Conservation (phyloP, 2,797 vertebrate genomes). For the Enteromius thamalakanensis region DNA sequence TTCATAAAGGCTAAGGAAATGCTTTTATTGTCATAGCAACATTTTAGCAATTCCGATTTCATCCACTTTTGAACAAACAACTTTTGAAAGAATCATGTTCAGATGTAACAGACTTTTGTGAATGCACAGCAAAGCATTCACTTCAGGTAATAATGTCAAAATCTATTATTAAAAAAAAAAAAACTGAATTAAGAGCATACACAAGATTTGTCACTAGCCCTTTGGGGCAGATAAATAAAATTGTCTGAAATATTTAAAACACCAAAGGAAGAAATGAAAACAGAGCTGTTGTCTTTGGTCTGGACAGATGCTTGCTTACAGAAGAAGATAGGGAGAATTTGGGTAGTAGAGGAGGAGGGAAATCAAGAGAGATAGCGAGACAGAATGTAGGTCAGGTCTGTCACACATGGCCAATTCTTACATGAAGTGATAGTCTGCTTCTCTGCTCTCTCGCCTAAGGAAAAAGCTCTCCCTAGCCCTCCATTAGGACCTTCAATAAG, state of each 20-base stretch:
- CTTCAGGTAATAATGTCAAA: background rate
- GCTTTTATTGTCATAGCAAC: background rate
- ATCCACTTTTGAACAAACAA: background rate
- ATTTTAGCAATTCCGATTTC: background rate
- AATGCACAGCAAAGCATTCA: background rate
- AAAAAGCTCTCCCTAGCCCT: constrained; percentile 83
- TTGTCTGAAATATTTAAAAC: constrained; percentile 15
- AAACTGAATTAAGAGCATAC: background rate
- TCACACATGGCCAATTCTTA: constrained; percentile 87
- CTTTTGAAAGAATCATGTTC: background rate
- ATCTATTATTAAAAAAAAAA: background rate
- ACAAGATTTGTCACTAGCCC: constrained; percentile 6
- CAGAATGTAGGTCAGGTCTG: constrained; percentile 88
- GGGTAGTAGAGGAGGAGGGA: constrained; percentile 14
- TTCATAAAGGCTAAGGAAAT: background rate
- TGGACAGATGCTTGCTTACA: constrained; percentile 34
- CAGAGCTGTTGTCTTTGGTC: constrained; percentile 22
- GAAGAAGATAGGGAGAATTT: constrained; percentile 16
- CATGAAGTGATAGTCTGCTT: constrained; percentile 88
- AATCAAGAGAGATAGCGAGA: constrained; percentile 35
- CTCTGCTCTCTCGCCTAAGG: constrained; percentile 82
- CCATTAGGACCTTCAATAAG: constrained; percentile 84
- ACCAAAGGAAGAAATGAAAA: background rate
- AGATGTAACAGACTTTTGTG: background rate
- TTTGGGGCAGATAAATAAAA: constrained; percentile 3